A percentile compares a stretch with the other conserved stretches of the same genome.
These are phyloP conservation scores for Chesias legatella DNA, from an alignment of 2,888 invertebrate genomes.

Conservation along the genomic window DNA sequence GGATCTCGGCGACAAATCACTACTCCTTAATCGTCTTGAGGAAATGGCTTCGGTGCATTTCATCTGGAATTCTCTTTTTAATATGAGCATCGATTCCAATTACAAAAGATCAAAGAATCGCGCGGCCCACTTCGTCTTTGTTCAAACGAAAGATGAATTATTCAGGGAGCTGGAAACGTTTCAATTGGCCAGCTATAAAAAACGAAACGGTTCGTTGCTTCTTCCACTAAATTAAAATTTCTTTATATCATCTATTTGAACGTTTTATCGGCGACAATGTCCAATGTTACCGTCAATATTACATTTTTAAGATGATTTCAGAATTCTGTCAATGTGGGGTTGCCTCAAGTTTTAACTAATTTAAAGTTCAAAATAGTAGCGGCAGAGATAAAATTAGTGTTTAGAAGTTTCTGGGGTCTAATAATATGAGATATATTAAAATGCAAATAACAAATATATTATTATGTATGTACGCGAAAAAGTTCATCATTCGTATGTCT, in stretches of 20 bases:
- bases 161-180: slow-evolving; percentile 80
- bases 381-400: no score
- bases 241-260: slow-evolving; percentile 67
- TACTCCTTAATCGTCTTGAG: slow-evolving; percentile 67
- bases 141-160: slow-evolving; percentile 81
- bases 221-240: slow-evolving; percentile 76
- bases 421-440: no score
- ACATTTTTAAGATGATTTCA: not conserved
- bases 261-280: slow-evolving; percentile 39
- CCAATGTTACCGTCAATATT: not conserved
- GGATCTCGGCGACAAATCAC: slow-evolving; percentile 55
- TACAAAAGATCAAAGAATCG: slow-evolving; percentile 81
- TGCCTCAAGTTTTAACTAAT: no score
- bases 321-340: no score
- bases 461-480: no score
- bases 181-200: slow-evolving; percentile 81
- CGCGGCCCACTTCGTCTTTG: slow-evolving; percentile 80
- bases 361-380: no score
- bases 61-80: slow-evolving; percentile 78
- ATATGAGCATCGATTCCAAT: slow-evolving; percentile 81
- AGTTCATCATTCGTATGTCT: no score
- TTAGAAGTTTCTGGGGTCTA: no score
- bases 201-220: slow-evolving; percentile 78
- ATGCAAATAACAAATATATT: no score
- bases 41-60: slow-evolving; percentile 77